These are phyloP conservation scores for Trissolcus basalis DNA, from an alignment of 1,140 invertebrate genomes.

Conservation along the genomic window DNA sequence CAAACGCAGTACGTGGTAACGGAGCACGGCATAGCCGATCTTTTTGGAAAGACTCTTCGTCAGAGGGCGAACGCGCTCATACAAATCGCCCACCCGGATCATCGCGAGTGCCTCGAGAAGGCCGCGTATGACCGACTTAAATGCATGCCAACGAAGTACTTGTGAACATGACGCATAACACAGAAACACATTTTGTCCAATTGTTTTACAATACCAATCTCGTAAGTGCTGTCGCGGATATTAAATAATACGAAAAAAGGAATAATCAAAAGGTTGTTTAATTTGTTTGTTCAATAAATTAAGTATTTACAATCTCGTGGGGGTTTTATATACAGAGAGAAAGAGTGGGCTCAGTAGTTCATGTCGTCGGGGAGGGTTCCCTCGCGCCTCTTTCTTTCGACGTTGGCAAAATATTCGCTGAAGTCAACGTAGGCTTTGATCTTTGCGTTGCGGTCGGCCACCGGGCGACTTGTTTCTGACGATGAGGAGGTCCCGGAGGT, in stretches of 20 bases:
- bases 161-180: conserved; percentile 41
- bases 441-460: conserved; percentile 77
- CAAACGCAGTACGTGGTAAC: conserved; percentile 96
- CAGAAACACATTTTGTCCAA: not conserved
- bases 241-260: not conserved
- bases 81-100: conserved; percentile 92
- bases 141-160: conserved; percentile 83
- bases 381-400: conserved; percentile 79
- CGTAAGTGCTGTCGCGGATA: too few relatives aligned
- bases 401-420: conserved; percentile 85
- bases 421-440: conserved; percentile 92
- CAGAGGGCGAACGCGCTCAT: conserved; percentile 94
- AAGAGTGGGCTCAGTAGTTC: conserved; percentile 65
- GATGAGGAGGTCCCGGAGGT: conserved; percentile 69
- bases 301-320: not conserved
- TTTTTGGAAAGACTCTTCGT: conserved; percentile 92
- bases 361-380: conserved; percentile 78
- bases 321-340: not conserved
- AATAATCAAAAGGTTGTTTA: not conserved
- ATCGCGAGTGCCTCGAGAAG: conserved; percentile 90
- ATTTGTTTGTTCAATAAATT: too few relatives aligned
- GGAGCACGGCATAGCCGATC: conserved; percentile 90
- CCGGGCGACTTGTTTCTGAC: conserved; percentile 74
- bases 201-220: too few relatives aligned
- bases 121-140: conserved; percentile 92